phyloP scores from a whole-genome alignment of 53 echinoderm and acorn worm species.

The Echinometra lucunter region DNA sequence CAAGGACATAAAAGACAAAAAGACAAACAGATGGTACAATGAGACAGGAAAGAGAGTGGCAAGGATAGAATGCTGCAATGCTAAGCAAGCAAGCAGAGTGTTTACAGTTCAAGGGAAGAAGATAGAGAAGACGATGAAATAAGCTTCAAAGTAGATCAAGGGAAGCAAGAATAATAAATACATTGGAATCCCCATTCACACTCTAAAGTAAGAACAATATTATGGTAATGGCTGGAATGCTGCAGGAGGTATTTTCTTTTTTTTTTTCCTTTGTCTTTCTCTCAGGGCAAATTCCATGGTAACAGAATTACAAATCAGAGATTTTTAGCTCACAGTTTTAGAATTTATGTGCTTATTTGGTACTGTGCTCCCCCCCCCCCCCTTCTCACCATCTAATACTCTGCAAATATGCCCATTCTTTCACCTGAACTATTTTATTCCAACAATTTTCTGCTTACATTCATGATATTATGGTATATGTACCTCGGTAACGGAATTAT shows the following conservation, averaged over 20 bases:
- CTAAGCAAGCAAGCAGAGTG: background rate
- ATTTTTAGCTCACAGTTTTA: no score
- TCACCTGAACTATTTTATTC: no score
- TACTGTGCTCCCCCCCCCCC: no score
- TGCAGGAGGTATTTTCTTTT: background rate
- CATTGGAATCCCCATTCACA: no score
- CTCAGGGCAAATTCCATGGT: background rate
- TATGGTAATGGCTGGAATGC: background rate
- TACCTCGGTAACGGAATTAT: no score
- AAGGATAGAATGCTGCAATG: background rate
- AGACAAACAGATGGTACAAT: slow-evolving; percentile 1
- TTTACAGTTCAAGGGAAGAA: slow-evolving; percentile 12
- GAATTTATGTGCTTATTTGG: no score
- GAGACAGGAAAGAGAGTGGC: background rate
- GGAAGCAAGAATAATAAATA: background rate
- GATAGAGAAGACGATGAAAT: background rate
- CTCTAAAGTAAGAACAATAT: background rate
- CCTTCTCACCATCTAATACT: no score
- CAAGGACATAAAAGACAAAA: background rate
- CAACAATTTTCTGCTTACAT: no score
- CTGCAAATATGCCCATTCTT: no score
- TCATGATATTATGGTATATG: no score
- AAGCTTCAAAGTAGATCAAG: slow-evolving; percentile 2
- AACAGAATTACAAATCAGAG: no score
- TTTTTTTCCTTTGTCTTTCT: background rate